Base-by-base conservation (phyloP, 2,888 invertebrate genomes). In the Megaustenia siamemsis region DNA sequence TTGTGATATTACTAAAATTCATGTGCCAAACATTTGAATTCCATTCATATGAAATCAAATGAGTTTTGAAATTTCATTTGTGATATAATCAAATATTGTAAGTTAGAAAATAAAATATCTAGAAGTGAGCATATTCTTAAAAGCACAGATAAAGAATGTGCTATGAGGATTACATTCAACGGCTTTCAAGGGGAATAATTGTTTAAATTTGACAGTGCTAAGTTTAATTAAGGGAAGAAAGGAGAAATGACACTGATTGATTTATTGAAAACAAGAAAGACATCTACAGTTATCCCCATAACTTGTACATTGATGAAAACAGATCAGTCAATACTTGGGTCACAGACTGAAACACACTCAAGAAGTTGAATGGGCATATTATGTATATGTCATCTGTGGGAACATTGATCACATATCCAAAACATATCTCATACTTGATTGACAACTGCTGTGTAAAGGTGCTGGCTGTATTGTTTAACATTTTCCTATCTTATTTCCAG, bases 401-500 rank as follows among this genome's bases (percentile, higher is more conserved):
- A 53, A 73, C 73, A 49, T 28, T 49, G 49, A 73, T 73, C 49
- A 73, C 73, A 73, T 73, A 73, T 66, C 60, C 63, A 66, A 66
- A 78, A 78, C 78, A 78, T 78, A 78, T 78, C 78, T 77, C n/a
- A 15, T 3, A 53, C 66, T 78, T 78, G 10, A 43, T 45, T 63
- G 35, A 66, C 43, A 78, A 78, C 78, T 78, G 78, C 78, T 78
- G 78, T 78, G 45, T 24, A 78, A 63, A 24, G 63, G 78, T 78
- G 78, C 78, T 78, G 78, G 63, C 60, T 43, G 66, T 43, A 78
- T 45, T 43, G 63, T 56, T 63, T 0, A 40, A 3, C 12, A 66
- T 38, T 73, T 28, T 49, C 69, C 49, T 73, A 32, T 49, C 49
- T 32, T 49, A 73, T 73, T 73, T 73, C 73, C 73, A 49, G 73